These are phyloP conservation scores for Scrobipalpa atriplicella DNA, from an alignment of 2,888 invertebrate genomes.

Conservation along the genomic window DNA sequence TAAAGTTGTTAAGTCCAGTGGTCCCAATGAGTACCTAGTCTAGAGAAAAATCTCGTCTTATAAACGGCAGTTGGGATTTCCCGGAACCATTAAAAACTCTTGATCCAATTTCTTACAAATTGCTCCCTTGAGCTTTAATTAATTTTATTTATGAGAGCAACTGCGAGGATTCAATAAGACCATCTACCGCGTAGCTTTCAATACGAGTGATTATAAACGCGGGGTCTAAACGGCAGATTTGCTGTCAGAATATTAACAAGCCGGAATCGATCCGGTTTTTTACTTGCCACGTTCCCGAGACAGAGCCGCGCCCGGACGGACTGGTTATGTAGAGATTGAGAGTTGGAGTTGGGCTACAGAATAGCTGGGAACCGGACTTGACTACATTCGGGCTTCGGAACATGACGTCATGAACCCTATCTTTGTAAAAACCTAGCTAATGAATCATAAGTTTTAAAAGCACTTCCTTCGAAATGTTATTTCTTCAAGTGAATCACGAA, in stretches of 20 bases:
- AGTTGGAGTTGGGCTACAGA: not conserved
- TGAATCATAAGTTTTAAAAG: constrained; percentile 15
- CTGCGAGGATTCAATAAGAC: constrained; percentile 4
- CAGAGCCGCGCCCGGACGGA: constrained; percentile 3
- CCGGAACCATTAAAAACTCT: not conserved
- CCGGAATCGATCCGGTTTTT: constrained; percentile 48
- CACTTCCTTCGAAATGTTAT: constrained; percentile 15
- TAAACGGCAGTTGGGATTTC: not conserved
- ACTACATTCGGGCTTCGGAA: not conserved
- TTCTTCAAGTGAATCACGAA: constrained; percentile 17
- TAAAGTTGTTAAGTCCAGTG: not conserved
- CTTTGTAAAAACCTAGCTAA: not conserved
- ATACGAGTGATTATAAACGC: constrained; percentile 7
- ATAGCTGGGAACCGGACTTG: not conserved
- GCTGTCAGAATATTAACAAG: constrained; percentile 51
- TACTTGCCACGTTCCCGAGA: constrained; percentile 33
- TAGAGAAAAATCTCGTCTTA: not conserved
- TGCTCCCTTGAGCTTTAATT: not conserved
- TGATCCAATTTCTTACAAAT: constrained; percentile 1
- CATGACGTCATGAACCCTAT: constrained; percentile 4
- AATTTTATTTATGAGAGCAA: not conserved
- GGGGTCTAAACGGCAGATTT: constrained; percentile 2
- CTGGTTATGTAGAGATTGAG: constrained; percentile 5
- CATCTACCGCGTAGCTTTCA: not conserved
- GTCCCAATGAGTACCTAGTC: too few relatives aligned